These are phyloP conservation scores for Zeugodacus cucurbitae DNA, from an alignment of 1,140 invertebrate genomes.

Conservation along the genomic window DNA sequence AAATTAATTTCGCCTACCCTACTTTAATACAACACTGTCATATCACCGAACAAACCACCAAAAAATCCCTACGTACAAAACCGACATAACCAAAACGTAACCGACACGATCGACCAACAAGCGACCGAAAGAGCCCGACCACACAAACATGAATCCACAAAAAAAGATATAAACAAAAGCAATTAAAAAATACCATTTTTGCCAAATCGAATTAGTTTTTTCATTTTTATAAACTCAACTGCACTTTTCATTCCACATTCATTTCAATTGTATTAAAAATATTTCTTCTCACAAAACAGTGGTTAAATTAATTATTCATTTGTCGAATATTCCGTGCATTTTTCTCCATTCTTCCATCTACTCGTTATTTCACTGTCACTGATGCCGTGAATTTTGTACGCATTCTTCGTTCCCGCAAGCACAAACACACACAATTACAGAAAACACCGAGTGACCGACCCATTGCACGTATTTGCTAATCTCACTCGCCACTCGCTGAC, in stretches of 20 bases:
- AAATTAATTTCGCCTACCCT: background rate
- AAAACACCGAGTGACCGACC: background rate
- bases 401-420: background rate
- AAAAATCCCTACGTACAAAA: constrained; percentile 38
- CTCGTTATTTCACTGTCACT: constrained; percentile 24
- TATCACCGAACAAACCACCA: constrained; percentile 23
- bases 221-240: background rate
- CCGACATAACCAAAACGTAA: constrained; percentile 40
- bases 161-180: constrained; percentile 43
- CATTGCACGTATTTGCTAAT: background rate
- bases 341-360: constrained; percentile 34
- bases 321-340: background rate
- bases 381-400: constrained; percentile 40
- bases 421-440: background rate
- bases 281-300: background rate
- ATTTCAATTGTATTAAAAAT: background rate
- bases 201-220: background rate
- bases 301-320: background rate
- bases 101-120: constrained; percentile 18
- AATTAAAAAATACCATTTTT: constrained; percentile 41
- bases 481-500: constrained; percentile 22
- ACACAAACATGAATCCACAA: constrained; percentile 32
- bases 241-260: background rate
- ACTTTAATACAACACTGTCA: background rate
- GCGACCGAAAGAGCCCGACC: constrained; percentile 27